phyloP scores from a whole-genome alignment of 2,797 vertebrate species.

The Apogon talboti region DNA sequence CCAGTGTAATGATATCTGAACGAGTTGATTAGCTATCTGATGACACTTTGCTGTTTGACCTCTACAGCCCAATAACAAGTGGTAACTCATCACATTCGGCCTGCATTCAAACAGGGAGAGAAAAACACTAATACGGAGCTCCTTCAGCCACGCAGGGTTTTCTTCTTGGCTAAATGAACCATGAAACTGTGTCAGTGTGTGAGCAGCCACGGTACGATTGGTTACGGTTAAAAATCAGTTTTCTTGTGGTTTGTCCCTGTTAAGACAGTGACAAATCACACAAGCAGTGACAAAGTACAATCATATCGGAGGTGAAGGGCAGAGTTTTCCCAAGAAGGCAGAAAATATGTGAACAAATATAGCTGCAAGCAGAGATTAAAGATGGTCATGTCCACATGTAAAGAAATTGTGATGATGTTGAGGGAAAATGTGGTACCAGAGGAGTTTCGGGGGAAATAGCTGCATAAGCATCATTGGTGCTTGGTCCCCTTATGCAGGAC shows the following conservation, averaged over 20 bases:
- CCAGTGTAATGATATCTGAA: constrained; percentile 80
- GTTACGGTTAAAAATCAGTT: constrained; percentile 48
- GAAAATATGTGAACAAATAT: constrained; percentile 24
- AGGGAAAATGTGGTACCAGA: constrained; percentile 7
- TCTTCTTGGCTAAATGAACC: constrained; percentile 45
- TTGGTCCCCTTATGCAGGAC: not conserved
- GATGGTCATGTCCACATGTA: not conserved
- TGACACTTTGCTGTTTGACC: constrained; percentile 76
- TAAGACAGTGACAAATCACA: constrained; percentile 35
- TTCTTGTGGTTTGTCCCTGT: constrained; percentile 42
- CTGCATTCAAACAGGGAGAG: constrained; percentile 34
- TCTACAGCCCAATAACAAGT: constrained; percentile 69
- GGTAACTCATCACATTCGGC: constrained; percentile 41
- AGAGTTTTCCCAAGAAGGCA: constrained; percentile 27
- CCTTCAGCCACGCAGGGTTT: constrained; percentile 37
- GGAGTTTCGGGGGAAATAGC: not conserved
- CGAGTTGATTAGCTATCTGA: constrained; percentile 81
- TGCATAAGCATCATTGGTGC: not conserved
- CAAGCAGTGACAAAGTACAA: constrained; percentile 24
- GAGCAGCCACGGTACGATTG: constrained; percentile 40
- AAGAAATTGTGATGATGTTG: constrained; percentile 16
- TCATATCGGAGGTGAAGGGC: constrained; percentile 34
- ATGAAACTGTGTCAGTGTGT: constrained; percentile 52
- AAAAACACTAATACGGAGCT: constrained; percentile 12
- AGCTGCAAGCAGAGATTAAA: constrained; percentile 24